Percentiles rank a stretch among this genome's conserved stretches.
These are phyloP conservation scores for Limnodromus scolopaceus DNA, from an alignment of 2,797 vertebrate species.

Conservation along the genomic window DNA sequence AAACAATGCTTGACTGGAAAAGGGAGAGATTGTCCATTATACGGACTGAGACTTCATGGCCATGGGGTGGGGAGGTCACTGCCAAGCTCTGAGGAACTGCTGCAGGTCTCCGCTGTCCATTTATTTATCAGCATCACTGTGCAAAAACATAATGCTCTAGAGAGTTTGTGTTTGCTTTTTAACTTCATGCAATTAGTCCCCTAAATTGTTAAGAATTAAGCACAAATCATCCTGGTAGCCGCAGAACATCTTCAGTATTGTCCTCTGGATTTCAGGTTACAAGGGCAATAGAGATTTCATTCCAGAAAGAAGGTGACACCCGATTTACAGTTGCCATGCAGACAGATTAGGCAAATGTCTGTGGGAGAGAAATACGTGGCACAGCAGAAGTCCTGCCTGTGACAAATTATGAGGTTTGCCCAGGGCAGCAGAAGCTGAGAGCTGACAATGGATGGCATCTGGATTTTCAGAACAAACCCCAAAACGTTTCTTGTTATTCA, in stretches of 20 bases:
- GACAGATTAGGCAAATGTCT: slow-evolving; percentile 16
- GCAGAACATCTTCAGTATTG: neutral
- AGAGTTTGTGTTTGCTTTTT: neutral
- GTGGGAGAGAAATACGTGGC: neutral
- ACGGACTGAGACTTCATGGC: accelerated
- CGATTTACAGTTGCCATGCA: neutral
- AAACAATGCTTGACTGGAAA: neutral
- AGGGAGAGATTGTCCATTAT: neutral
- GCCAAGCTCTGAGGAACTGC: neutral
- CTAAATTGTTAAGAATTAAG: neutral
- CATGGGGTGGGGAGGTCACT: neutral
- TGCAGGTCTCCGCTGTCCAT: neutral
- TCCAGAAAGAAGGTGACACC: slow-evolving; percentile 2
- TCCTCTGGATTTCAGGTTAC: neutral
- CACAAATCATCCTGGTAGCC: neutral
- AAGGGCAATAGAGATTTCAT: neutral
- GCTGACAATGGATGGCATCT: slow-evolving; percentile 41
- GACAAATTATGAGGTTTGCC: neutral
- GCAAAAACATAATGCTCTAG: neutral
- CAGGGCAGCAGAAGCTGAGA: slow-evolving; percentile 42
- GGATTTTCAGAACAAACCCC: slow-evolving; percentile 46
- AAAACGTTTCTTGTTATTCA: slow-evolving; percentile 46
- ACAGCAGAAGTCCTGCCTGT: neutral
- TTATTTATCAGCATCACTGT: neutral
- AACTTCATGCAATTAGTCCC: neutral